Conservation (phyloP, 2,888 invertebrate species). For the Ectemnius cavifrons region DNA sequence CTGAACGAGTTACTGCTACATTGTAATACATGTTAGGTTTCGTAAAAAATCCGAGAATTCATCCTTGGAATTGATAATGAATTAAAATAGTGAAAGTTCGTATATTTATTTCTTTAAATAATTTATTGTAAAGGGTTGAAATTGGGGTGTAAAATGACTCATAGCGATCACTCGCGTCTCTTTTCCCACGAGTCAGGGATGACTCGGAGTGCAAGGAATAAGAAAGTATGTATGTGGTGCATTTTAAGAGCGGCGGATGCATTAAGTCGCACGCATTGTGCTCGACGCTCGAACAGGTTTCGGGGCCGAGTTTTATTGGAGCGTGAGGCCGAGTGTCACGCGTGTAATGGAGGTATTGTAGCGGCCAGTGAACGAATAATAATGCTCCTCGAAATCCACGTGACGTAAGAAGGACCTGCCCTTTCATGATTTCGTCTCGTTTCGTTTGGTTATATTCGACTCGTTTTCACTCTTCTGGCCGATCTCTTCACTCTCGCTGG, state of each 20-base stretch:
- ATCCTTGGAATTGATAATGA: too few relatives aligned
- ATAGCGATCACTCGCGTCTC: neutral
- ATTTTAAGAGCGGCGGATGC: conserved; percentile 48
- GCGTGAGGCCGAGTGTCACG: conserved; percentile 64
- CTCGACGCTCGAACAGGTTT: conserved; percentile 51
- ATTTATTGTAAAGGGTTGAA: too few relatives aligned
- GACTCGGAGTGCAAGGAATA: conserved; percentile 21
- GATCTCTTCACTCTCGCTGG: conserved; percentile 16
- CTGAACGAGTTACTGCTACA: too few relatives aligned
- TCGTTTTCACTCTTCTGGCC: conserved; percentile 42
- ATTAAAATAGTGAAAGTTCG: too few relatives aligned
- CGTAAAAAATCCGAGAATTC: too few relatives aligned
- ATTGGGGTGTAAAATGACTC: too few relatives aligned
- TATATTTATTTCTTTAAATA: too few relatives aligned
- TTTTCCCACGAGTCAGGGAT: conserved; percentile 17
- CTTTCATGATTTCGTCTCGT: conserved; percentile 39
- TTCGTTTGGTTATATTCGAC: conserved; percentile 42
- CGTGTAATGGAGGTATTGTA: conserved; percentile 66
- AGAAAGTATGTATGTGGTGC: conserved; percentile 48
- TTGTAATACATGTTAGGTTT: too few relatives aligned
- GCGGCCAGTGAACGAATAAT: conserved; percentile 53
- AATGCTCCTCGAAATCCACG: conserved; percentile 58
- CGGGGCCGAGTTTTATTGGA: conserved; percentile 62
- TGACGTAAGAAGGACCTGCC: conserved; percentile 52
- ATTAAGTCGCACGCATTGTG: conserved; percentile 57